phyloP scores from a whole-genome alignment of 2,797 vertebrate species.

The Vespertilio murinus region DNA sequence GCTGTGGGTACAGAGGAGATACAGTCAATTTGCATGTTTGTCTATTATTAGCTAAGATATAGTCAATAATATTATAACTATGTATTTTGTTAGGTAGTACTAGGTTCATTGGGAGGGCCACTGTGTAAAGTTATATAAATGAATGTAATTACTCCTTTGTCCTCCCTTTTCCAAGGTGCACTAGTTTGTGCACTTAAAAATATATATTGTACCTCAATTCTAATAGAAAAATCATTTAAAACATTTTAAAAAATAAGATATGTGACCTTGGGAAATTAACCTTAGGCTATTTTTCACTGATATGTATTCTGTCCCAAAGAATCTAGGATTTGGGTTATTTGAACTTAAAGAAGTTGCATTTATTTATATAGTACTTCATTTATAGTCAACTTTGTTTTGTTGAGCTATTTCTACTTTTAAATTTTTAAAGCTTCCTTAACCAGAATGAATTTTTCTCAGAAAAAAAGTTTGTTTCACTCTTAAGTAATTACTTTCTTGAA shows the following conservation, averaged over 20 bases:
- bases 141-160: neutral
- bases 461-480: neutral
- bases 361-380: neutral
- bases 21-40: no score
- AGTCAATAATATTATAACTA: no score
- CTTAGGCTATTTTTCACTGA: neutral
- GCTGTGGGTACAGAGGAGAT: no score
- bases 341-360: neutral
- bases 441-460: neutral
- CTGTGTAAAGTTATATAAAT: no score
- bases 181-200: no score
- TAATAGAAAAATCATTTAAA: no score
- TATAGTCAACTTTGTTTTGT: neutral
- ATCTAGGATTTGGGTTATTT: slow-evolving; percentile 11
- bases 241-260: neutral
- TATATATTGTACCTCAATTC: no score
- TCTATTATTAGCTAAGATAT: no score
- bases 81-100: no score
- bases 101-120: no score
- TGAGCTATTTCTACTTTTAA: slow-evolving; percentile 12
- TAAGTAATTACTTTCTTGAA: slow-evolving; percentile 16
- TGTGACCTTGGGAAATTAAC: neutral
- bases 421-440: slow-evolving; percentile 15
- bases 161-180: neutral
- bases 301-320: neutral